Conservation (phyloP, 2,797 vertebrate species). For the Anas bernieri region DNA sequence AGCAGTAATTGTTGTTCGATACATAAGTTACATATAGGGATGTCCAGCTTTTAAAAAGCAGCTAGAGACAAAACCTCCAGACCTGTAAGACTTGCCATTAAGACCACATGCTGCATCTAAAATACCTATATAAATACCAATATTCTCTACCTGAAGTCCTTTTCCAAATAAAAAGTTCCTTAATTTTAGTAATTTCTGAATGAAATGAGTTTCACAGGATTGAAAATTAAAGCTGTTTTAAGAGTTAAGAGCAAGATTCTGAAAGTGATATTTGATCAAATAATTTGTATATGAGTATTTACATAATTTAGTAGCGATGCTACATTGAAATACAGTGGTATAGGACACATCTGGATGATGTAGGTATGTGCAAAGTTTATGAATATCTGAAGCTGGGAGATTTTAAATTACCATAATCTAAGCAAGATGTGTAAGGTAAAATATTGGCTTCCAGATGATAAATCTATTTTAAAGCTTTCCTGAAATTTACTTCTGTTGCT, state of each 20-base stretch:
- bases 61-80: background rate
- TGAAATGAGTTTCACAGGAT: background rate
- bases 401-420: background rate
- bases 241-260: background rate
- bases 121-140: background rate
- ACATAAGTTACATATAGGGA: background rate
- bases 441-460: background rate
- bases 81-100: rapidly evolving
- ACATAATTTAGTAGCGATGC: background rate
- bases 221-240: background rate
- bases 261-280: background rate
- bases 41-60: background rate
- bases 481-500: background rate
- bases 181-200: background rate
- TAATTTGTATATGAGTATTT: background rate
- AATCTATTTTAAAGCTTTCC: background rate
- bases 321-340: background rate
- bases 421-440: background rate
- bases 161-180: background rate
- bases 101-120: background rate
- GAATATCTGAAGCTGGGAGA: background rate
- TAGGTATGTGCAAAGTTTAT: background rate
- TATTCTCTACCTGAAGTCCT: background rate
- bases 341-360: background rate
- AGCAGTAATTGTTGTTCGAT: background rate